phyloP scores from a whole-genome alignment of 2,113 vertebrate genomes.

The Orcinus orca region DNA sequence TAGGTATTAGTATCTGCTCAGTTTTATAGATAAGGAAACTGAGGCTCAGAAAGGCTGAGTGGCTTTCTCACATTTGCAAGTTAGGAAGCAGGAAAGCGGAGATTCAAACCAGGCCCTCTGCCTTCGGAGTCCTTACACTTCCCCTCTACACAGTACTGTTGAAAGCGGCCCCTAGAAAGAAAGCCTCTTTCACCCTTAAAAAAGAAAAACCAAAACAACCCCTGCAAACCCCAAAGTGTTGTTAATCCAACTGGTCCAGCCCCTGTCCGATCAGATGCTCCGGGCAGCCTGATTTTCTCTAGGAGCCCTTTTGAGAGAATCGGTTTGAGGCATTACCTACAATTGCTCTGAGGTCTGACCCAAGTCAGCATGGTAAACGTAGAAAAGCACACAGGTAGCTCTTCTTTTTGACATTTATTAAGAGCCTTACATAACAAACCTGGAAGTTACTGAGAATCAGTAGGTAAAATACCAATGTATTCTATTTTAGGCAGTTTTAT shows the following conservation, averaged over 20 bases:
- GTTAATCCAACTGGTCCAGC: not conserved
- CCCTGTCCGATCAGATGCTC: not conserved
- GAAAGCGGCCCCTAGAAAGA: not conserved
- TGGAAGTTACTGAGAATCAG: not conserved
- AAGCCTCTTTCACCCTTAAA: not conserved
- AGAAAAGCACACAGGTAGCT: not conserved
- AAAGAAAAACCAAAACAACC: not conserved
- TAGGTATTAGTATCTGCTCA: not conserved
- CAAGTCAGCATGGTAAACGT: not conserved
- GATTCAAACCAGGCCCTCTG: not conserved
- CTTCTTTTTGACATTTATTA: not conserved
- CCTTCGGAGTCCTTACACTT: not conserved
- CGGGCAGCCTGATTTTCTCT: not conserved
- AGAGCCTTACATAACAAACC: not conserved
- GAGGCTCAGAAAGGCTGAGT: constrained; percentile 2
- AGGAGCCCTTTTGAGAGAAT: not conserved
- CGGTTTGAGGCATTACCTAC: not conserved
- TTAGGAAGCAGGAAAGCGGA: not conserved
- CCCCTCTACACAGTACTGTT: not conserved
- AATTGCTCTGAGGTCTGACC: not conserved
- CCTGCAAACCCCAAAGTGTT: not conserved
- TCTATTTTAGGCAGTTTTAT: constrained; percentile 4
- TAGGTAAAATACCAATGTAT: not conserved
- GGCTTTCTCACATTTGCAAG: not conserved
- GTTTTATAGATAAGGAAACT: not conserved